Evolutionary conservation across 2,888 invertebrate genomes (phyloP).

Genomic region (Noctua comes): DNA sequence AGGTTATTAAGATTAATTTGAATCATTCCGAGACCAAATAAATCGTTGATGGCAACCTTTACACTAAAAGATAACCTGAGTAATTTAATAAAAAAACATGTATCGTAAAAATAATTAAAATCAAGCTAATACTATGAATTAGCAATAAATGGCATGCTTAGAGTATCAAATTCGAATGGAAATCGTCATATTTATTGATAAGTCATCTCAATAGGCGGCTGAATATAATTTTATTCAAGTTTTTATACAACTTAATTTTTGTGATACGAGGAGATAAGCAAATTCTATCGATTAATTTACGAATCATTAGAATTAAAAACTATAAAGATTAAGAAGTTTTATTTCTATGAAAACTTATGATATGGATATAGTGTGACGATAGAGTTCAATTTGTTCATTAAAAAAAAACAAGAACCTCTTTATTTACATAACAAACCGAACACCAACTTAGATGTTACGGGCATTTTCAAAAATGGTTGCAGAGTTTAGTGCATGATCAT

Average conservation of each 20-base stretch:
- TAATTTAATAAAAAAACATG: constrained; percentile 22
- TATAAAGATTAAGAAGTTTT: background rate
- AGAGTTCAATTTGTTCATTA: background rate
- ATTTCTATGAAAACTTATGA: too few species aligned
- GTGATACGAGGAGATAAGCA: constrained; percentile 20
- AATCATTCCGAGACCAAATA: background rate
- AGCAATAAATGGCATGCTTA: constrained; percentile 44
- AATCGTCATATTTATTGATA: constrained; percentile 55
- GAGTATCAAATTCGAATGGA: constrained; percentile 48
- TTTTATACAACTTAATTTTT: constrained; percentile 53
- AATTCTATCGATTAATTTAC: constrained; percentile 33
- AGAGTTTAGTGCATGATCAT: background rate
- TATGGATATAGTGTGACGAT: background rate
- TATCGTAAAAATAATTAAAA: constrained; percentile 53
- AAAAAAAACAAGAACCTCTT: background rate
- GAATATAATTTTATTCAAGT: constrained; percentile 40
- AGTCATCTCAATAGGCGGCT: constrained; percentile 16
- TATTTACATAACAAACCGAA: background rate
- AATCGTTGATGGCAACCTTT: background rate
- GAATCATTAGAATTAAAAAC: background rate
- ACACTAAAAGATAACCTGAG: background rate
- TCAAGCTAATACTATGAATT: constrained; percentile 53
- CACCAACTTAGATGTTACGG: background rate
- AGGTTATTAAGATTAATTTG: background rate
- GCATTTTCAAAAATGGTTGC: background rate